Conservation (phyloP, 1,140 invertebrate genomes). For the Drosophila bifasciata region DNA sequence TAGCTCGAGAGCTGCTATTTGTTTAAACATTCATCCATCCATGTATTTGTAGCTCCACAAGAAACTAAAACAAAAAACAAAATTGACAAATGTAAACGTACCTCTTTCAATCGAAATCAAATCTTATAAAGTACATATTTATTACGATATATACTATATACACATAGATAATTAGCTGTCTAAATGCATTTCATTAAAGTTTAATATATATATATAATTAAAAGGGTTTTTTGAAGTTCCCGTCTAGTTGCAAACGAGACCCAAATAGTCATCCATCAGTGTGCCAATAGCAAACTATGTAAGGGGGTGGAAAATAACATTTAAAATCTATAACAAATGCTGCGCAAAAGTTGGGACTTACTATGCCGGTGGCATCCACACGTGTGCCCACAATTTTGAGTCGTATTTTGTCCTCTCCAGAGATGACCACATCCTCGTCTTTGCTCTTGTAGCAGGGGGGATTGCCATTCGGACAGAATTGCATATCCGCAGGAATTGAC, state of each 20-base stretch:
- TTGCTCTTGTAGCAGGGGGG: constrained; percentile 99
- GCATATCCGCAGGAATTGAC: constrained; percentile 99
- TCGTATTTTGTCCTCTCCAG: constrained; percentile 99
- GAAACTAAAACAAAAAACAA: constrained; percentile 69
- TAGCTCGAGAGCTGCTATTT: constrained; percentile 44
- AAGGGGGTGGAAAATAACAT: constrained; percentile 9
- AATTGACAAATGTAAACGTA: constrained; percentile 75
- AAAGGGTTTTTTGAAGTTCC: neutral
- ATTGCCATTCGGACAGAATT: constrained; percentile 98
- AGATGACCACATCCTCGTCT: constrained; percentile 99
- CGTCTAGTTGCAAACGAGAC: constrained; percentile 86
- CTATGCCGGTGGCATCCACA: constrained; percentile 97
- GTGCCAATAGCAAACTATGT: constrained; percentile 99
- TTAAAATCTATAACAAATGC: neutral
- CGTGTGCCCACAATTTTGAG: constrained; percentile 99
- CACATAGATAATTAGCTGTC: constrained; percentile 71
- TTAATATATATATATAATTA: constrained; percentile 67
- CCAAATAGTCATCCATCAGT: constrained; percentile 98
- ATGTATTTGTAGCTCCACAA: constrained; percentile 46
- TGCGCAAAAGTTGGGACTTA: constrained; percentile 85
- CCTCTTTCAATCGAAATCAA: constrained; percentile 79
- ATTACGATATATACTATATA: constrained; percentile 71
- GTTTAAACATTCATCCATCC: constrained; percentile 65
- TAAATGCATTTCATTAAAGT: constrained; percentile 80
- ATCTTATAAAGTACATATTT: constrained; percentile 80